Percentiles rank a stretch among this genome's conserved stretches.
Evolutionary conservation across 2,113 vertebrate species (phyloP).

Genomic region (Campylomormyrus numenius): DNA sequence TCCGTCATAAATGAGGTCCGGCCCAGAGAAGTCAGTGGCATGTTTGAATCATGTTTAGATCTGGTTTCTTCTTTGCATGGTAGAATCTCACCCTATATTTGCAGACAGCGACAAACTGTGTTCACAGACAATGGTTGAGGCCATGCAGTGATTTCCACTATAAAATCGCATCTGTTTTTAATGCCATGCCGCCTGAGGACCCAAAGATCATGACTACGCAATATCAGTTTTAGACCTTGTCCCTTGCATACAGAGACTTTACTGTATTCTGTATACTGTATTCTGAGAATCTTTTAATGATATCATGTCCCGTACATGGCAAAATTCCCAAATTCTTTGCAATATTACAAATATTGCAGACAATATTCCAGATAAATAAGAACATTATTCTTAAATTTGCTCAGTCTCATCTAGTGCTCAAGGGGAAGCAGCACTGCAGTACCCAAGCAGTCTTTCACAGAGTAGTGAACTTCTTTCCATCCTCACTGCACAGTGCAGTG

Average conservation of each 20-base stretch:
- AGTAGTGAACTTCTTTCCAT: not conserved
- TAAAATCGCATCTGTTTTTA: not conserved
- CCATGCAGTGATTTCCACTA: not conserved
- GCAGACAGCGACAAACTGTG: not conserved
- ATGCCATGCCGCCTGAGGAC: not conserved
- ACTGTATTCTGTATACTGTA: not conserved
- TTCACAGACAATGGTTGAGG: not conserved
- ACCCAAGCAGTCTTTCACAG: not conserved
- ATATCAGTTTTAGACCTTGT: not conserved
- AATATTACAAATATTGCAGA: not conserved
- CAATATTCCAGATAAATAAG: no score
- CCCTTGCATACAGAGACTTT: not conserved
- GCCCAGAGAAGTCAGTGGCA: not conserved
- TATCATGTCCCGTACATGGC: not conserved
- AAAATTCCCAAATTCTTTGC: not conserved
- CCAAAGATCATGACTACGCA: not conserved
- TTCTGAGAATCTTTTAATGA: not conserved
- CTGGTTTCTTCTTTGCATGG: not conserved
- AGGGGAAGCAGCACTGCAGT: no score
- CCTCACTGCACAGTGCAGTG: no score
- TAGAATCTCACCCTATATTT: not conserved
- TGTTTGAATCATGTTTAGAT: not conserved
- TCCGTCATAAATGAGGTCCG: not conserved
- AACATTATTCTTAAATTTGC: not conserved
- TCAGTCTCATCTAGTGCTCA: no score